Percentiles rank a stretch among this genome's conserved stretches.
Conservation (phyloP, 2,888 invertebrate genomes). For the Brachycybe producta region DNA sequence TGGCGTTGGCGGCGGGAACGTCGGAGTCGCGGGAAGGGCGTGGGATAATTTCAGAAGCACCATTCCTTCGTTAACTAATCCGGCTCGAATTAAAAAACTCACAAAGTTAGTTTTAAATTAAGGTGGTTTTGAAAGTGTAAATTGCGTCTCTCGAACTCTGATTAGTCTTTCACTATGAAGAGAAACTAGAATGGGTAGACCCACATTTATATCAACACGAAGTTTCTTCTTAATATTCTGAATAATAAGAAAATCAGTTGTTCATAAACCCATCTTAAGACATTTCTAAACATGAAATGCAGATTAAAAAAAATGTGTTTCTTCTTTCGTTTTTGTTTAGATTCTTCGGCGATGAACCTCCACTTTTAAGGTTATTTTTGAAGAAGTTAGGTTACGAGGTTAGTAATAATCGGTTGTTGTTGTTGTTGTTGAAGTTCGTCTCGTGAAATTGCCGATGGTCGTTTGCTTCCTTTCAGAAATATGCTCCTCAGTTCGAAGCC, state of each 20-base stretch:
- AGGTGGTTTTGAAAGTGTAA: too few relatives aligned
- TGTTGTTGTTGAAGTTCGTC: too few relatives aligned
- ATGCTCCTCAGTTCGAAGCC: slow-evolving; percentile 64
- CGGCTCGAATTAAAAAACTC: slow-evolving; percentile 69
- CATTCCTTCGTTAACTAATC: slow-evolving; percentile 55
- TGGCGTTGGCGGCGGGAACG: not conserved
- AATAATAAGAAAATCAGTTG: too few relatives aligned
- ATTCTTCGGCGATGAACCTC: slow-evolving; percentile 88
- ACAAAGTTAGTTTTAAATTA: slow-evolving; percentile 51
- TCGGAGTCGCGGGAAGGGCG: slow-evolving; percentile 11
- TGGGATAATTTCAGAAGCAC: slow-evolving; percentile 23
- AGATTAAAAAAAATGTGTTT: too few relatives aligned
- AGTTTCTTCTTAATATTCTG: too few relatives aligned
- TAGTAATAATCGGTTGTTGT: slow-evolving; percentile 18
- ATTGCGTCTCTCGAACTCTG: too few relatives aligned
- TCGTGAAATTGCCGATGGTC: not conserved
- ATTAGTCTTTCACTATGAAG: too few relatives aligned
- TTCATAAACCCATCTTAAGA: too few relatives aligned
- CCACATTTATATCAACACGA: too few relatives aligned
- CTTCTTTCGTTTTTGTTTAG: slow-evolving; percentile 20
- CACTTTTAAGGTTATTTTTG: slow-evolving; percentile 72
- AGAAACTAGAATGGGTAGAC: too few relatives aligned
- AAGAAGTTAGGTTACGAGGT: slow-evolving; percentile 84
- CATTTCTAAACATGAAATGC: too few relatives aligned
- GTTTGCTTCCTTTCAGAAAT: slow-evolving; percentile 52